Base-by-base conservation (phyloP, 2,888 invertebrate species). In the Lasius platythorax region DNA sequence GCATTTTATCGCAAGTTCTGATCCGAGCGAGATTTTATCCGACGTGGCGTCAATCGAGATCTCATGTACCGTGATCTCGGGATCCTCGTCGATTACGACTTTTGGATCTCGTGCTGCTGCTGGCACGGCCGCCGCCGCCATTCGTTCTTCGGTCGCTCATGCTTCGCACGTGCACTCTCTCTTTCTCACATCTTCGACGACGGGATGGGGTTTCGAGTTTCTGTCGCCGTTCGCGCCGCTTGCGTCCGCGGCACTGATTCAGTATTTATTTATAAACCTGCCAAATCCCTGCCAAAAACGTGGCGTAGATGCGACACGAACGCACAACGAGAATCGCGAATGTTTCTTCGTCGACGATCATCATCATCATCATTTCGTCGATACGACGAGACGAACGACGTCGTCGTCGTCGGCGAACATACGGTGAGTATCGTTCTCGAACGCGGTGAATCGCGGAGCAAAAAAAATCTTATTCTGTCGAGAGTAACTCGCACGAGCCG, bases 221-320 rank as follows among this genome's bases (percentile, higher is more conserved):
- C 93, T 64, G 82, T 33, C 40, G 46, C 66, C 40, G 50, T 18
- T 23, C 9, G 0, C 23, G 23, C 23, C 46, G 64, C 67, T 15
- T 72, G 46, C 82, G 58, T 68, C 50, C 90, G 88, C 90, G 92
- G 91, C 92, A 93, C 93, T 93, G 94, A 94, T 92, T 93, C 93
- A 93, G 91, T 92, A 93, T 92, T 94, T 94, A 93, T 94, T 94
- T 94, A 94, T 93, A 94, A 93, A 92, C 90, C 90, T 89, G 92
- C 91, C 92, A 92, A 91, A 92, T 89, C 92, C 89, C 89, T 92
- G 93, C 93, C 93, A 93, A 92, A 53, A 53, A 92, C 87, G 89
- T 85, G 88, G 81, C 79, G 66, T 87, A 89, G 83, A 89, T 84
- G 67, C 84, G 66, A 85, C 61, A 86, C 63, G 70, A 68, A 67